Conservation (phyloP, 2,888 invertebrate genomes). For the Drosophila phalerata region DNA sequence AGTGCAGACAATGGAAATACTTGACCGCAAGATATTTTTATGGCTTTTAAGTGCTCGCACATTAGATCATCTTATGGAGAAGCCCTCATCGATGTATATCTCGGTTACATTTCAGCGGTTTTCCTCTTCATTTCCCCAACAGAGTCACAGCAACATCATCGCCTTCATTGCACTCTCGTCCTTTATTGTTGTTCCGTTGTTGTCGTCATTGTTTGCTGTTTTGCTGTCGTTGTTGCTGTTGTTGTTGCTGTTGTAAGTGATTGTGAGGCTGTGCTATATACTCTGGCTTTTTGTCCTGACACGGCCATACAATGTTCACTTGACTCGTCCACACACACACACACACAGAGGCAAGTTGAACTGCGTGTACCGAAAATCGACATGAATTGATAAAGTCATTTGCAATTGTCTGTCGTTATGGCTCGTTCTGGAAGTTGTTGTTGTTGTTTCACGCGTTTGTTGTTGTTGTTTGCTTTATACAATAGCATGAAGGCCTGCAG, state of each 20-base stretch:
- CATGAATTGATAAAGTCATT: slow-evolving; percentile 81
- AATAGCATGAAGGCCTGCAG: slow-evolving; percentile 34
- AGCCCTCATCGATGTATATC: slow-evolving; percentile 18
- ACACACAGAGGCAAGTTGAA: slow-evolving; percentile 40
- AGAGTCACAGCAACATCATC: slow-evolving; percentile 34
- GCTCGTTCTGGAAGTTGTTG: slow-evolving; percentile 30
- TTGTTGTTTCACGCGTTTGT: slow-evolving; percentile 67
- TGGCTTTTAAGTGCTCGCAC: slow-evolving; percentile 15
- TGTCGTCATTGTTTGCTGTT: slow-evolving; percentile 34
- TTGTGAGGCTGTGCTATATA: slow-evolving; percentile 57
- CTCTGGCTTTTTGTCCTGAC: slow-evolving; percentile 67
- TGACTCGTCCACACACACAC: slow-evolving; percentile 25
- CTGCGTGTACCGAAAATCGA: slow-evolving; percentile 75
- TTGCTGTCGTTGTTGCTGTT: slow-evolving; percentile 16
- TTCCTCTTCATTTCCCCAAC: slow-evolving; percentile 25
- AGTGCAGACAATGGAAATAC: neutral
- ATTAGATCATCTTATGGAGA: slow-evolving; percentile 35
- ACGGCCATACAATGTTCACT: slow-evolving; percentile 61
- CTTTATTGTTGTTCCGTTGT: slow-evolving; percentile 21
- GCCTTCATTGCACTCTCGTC: slow-evolving; percentile 37
- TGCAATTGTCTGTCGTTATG: slow-evolving; percentile 80
- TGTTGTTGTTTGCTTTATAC: slow-evolving; percentile 71
- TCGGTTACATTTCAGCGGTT: slow-evolving; percentile 45
- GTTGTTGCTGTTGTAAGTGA: slow-evolving; percentile 64
- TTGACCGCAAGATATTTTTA: slow-evolving; percentile 25